Evolutionary conservation across 1,140 invertebrate genomes (phyloP).

Genomic region (silkworm (Bombyx mori)): ASM3026992v2 NC_085113.1:825001-825500

Average conservation of each 20-base stretch:
- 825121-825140: too few species aligned
- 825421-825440: conserved; percentile 63
- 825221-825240: neutral
- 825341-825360: conserved; percentile 39
- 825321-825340: conserved; percentile 48
- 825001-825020: too few species aligned
- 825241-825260: conserved; percentile 1
- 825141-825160: too few species aligned
- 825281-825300: conserved; percentile 43
- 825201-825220: neutral
- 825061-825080: too few species aligned
- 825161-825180: conserved; percentile 3
- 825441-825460: conserved; percentile 35
- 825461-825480: conserved; percentile 29
- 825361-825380: conserved; percentile 48
- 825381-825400: conserved; percentile 42
- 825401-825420: conserved; percentile 56
- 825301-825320: conserved; percentile 64
- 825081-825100: too few species aligned
- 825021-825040: too few species aligned
- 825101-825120: too few species aligned
- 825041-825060: neutral
- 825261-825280: conserved; percentile 9
- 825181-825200: conserved; percentile 6
- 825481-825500: conserved; percentile 32